Evolutionary conservation across 2,113 vertebrate species (phyloP).

Genomic region (Chlorodrepanis virens): DNA sequence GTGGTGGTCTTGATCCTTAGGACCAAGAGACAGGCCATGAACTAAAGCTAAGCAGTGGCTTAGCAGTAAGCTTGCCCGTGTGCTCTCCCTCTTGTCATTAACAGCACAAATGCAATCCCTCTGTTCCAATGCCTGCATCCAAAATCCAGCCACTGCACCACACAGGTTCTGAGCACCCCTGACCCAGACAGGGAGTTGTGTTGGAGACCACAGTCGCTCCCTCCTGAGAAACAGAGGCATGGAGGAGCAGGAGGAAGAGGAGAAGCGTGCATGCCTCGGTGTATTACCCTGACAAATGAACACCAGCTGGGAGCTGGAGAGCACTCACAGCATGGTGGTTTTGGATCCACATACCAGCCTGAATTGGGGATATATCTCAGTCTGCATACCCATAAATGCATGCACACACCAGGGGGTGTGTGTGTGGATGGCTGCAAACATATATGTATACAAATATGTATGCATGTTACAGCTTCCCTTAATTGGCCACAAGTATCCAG

Average conservation of each 20-base stretch:
- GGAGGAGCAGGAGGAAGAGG: neutral
- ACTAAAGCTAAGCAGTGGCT: neutral
- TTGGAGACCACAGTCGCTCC: neutral
- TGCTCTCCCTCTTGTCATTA: neutral
- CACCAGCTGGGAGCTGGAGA: neutral
- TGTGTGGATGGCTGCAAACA: accelerated
- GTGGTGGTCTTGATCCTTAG: neutral
- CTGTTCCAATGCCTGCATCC: neutral
- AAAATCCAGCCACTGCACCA: neutral
- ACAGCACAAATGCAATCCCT: neutral
- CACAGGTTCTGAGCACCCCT: neutral
- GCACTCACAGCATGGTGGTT: neutral
- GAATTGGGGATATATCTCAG: neutral
- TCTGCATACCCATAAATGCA: neutral
- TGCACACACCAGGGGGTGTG: accelerated
- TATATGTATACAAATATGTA: neutral
- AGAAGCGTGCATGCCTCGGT: neutral
- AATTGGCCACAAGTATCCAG: neutral
- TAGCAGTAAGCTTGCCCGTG: neutral
- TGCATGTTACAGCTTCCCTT: neutral
- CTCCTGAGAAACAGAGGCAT: neutral
- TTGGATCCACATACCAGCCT: neutral
- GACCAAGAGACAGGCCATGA: neutral
- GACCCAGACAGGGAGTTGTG: neutral
- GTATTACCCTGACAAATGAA: neutral